Evolutionary conservation across 2,888 invertebrate genomes (phyloP).

Genomic region (Hemicrepidius hirtus): DNA sequence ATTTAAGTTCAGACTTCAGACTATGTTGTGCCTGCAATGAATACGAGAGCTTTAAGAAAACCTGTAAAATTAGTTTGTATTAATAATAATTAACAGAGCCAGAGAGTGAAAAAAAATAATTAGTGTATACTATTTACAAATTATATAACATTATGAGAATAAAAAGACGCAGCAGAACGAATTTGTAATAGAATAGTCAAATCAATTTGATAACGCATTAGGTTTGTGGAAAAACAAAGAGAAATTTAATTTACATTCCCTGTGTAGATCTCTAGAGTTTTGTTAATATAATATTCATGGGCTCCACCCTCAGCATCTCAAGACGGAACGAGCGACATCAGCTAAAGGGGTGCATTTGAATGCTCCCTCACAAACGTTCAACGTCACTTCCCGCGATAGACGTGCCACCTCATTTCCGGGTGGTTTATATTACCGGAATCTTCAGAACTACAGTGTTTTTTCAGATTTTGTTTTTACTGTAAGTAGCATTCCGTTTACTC

Average conservation of each 20-base stretch:
- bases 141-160: too few relatives aligned
- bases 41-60: too few relatives aligned
- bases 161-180: too few relatives aligned
- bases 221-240: slow-evolving; percentile 49
- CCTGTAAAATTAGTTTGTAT: too few relatives aligned
- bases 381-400: slow-evolving; percentile 53
- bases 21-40: too few relatives aligned
- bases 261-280: slow-evolving; percentile 49
- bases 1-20: too few relatives aligned
- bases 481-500: not conserved
- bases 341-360: slow-evolving; percentile 59
- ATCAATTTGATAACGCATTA: slow-evolving; percentile 7
- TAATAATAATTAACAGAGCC: too few relatives aligned
- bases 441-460: slow-evolving; percentile 1
- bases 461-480: slow-evolving; percentile 7
- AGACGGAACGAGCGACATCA: slow-evolving; percentile 51
- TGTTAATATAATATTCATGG: slow-evolving; percentile 61
- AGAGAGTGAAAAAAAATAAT: too few relatives aligned
- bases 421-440: slow-evolving; percentile 56
- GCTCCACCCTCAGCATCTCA: slow-evolving; percentile 56
- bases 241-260: slow-evolving; percentile 57
- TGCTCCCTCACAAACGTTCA: slow-evolving; percentile 57
- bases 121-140: too few relatives aligned
- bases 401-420: slow-evolving; percentile 56
- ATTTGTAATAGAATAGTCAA: not conserved